A percentile compares a stretch with the other conserved stretches of the same genome.
Evolutionary conservation across 2,113 vertebrate species (phyloP).

Genomic region (Sebastes fasciatus): DNA sequence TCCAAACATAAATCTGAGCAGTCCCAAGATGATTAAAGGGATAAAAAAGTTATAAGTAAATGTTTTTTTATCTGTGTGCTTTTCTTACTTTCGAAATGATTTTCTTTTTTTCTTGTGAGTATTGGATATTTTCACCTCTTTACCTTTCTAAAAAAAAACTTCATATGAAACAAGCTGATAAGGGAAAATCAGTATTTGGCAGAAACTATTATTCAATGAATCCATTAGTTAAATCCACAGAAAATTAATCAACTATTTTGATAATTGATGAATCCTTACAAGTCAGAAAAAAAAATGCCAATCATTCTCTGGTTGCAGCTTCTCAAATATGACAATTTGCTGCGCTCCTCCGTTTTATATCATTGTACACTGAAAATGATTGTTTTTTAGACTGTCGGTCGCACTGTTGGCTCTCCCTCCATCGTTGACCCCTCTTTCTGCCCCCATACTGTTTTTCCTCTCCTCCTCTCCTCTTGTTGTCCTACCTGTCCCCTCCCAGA

Average conservation of each 20-base stretch:
- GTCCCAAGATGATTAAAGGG: background rate
- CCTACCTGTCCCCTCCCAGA: slow-evolving; percentile 48
- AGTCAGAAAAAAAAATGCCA: background rate
- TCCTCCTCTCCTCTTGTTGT: slow-evolving; percentile 8
- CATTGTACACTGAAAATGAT: too few species aligned
- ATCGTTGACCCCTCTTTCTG: background rate
- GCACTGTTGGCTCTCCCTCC: background rate
- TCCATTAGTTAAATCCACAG: background rate
- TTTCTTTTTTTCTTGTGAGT: background rate
- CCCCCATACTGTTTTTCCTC: background rate
- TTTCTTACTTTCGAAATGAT: background rate
- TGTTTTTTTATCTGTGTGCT: background rate
- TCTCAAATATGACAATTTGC: background rate
- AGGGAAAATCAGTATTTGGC: background rate
- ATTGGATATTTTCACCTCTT: background rate
- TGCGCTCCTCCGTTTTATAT: too few species aligned
- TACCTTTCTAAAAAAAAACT: background rate
- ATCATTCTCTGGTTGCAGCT: background rate
- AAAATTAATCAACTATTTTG: background rate
- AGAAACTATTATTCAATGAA: background rate
- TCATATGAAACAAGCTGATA: background rate
- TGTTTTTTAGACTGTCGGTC: too few species aligned
- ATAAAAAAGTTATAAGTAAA: background rate
- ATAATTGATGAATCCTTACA: too few species aligned
- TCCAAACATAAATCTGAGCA: background rate